Conservation (phyloP, 2,113 vertebrate genomes). For the Halcyon senegalensis region DNA sequence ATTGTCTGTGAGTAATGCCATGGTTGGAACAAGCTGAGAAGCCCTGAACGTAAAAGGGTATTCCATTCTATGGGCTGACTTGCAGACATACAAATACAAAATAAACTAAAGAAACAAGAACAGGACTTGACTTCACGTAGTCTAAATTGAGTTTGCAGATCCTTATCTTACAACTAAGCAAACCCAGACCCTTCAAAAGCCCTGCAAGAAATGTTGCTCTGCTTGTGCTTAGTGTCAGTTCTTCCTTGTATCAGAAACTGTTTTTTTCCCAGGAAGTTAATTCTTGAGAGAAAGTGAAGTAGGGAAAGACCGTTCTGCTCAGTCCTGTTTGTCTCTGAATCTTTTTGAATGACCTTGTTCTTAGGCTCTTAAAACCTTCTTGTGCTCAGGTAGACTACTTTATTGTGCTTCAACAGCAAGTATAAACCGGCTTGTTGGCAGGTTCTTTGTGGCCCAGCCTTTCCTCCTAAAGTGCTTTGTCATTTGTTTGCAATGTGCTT, state of each 20-base stretch:
- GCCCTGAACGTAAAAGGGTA: background rate
- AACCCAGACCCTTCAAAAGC: background rate
- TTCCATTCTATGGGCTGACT: background rate
- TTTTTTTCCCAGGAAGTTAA: slow-evolving; percentile 9
- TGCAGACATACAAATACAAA: background rate
- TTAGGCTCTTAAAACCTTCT: slow-evolving; percentile 18
- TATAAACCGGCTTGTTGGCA: slow-evolving; percentile 67
- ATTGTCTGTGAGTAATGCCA: background rate
- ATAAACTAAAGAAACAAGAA: background rate
- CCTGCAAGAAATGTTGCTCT: background rate
- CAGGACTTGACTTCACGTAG: background rate
- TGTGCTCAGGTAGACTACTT: slow-evolving; percentile 32
- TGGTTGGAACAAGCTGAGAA: background rate
- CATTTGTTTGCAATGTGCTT: slow-evolving; percentile 60
- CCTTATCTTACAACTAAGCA: background rate
- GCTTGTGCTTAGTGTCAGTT: background rate
- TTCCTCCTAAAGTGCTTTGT: slow-evolving; percentile 43
- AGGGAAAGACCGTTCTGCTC: slow-evolving; percentile 32
- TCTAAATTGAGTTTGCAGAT: background rate
- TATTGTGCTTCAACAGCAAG: slow-evolving; percentile 67
- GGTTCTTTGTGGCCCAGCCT: slow-evolving; percentile 48
- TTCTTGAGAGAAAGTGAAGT: background rate
- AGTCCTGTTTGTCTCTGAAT: slow-evolving; percentile 48
- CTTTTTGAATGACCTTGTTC: slow-evolving; percentile 49
- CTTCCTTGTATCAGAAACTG: background rate